Base-by-base conservation (phyloP, 2,113 vertebrate species). In the Neotragus pygmaeus region DNA sequence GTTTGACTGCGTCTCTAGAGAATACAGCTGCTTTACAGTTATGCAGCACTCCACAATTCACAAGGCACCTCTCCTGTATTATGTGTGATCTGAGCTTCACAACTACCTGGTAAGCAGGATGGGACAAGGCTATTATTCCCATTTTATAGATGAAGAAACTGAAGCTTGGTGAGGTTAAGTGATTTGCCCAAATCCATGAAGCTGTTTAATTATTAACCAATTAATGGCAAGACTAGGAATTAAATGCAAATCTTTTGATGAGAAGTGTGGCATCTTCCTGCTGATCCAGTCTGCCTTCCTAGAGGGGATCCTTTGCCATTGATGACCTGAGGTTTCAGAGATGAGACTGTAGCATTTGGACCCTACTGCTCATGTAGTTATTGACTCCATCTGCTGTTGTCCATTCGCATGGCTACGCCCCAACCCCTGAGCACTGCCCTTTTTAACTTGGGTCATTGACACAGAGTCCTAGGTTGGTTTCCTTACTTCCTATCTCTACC, bases 91-190 rank as follows among this genome's bases (percentile, higher is more conserved):
- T 33, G 53, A 77, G 60, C 9, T 57, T 90, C 23, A 28, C 36
- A 93, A n/a, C 28, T 47, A 36, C 33, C 8, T 2, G 1, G 17
- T 15, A 25, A 75, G 30, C 70, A 43, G 6, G 23, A 23, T 9
- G n/a, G 75, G 10, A 14, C 12, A 25, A 36, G 55, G 16, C 70
- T 75, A 84, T 27, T 14, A 84, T 53, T 23, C 30, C n/a, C n/a
- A 85, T 85, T 55, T 91, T 91, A 81, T 6, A 81, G 87, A 51
- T 53, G 53, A 86, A 25, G 51, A 96, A 82, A 88, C 53, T 16
- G 43, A 77, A 49, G 45, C 3, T 53, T 77, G 77, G 60, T 14
- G 23, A 80, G 27, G 7, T 57, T 49, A 62, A 87, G n/a, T 39
- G 82, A 51, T 49, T 92, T 81, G 36, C 3, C 64, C 58, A 90